Conservation (phyloP, 2,888 invertebrate genomes). For the Ormyrus nitidulus region DNA sequence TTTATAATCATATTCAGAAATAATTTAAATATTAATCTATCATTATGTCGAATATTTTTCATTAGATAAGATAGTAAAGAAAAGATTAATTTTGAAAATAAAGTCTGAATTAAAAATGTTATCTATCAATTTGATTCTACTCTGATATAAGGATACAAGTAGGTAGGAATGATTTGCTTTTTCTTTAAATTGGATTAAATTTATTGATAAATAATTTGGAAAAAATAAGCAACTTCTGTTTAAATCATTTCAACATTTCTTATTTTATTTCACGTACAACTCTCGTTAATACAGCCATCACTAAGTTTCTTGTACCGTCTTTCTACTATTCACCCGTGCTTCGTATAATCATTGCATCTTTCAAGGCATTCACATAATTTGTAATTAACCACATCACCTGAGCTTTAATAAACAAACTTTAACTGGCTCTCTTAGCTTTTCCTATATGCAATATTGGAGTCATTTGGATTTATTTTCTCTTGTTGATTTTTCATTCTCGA, state of each 20-base stretch:
- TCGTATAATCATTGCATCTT: constrained; percentile 27
- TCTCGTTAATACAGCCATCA: constrained; percentile 27
- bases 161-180: no score
- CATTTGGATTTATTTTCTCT: constrained; percentile 1
- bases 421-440: constrained; percentile 23
- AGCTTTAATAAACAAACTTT: constrained; percentile 32
- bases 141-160: no score
- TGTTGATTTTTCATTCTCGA: background rate
- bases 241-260: constrained; percentile 40
- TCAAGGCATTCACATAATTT: constrained; percentile 41
- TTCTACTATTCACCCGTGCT: constrained; percentile 16
- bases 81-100: no score
- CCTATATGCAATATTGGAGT: background rate
- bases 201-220: background rate
- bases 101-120: no score
- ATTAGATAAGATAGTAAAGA: no score
- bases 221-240: background rate
- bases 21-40: no score
- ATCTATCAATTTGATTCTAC: no score
- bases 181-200: no score
- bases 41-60: no score
- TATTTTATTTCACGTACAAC: constrained; percentile 46
- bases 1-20: no score
- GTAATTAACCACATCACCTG: constrained; percentile 17
- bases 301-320: constrained; percentile 33